Evolutionary conservation across 2,888 invertebrate species (phyloP).

Genomic region (Melipona beecheii): DNA sequence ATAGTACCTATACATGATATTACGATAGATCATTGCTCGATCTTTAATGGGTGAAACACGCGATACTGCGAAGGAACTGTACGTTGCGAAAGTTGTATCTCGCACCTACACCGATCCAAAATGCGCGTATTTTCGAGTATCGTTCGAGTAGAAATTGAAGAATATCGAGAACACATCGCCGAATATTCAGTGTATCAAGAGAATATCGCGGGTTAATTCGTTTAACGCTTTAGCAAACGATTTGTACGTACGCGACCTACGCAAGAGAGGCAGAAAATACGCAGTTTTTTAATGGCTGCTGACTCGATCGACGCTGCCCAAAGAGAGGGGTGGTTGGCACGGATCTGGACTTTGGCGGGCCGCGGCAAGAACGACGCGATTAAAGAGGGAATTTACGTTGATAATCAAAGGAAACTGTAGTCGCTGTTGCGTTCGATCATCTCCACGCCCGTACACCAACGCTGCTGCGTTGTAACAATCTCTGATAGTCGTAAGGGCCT

Average conservation of each 20-base stretch:
- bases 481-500: slow-evolving; percentile 61
- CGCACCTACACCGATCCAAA: too few relatives aligned
- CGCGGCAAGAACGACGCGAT: slow-evolving; percentile 49
- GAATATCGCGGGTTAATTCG: background rate
- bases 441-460: slow-evolving; percentile 5
- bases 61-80: too few relatives aligned
- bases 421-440: slow-evolving; percentile 16
- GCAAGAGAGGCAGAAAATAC: slow-evolving; percentile 7
- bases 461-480: slow-evolving; percentile 53
- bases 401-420: slow-evolving; percentile 62
- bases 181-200: too few relatives aligned
- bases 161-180: too few relatives aligned
- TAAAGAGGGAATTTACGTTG: slow-evolving; percentile 68
- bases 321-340: slow-evolving; percentile 44
- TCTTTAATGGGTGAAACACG: too few relatives aligned
- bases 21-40: too few relatives aligned
- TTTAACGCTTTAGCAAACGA: background rate
- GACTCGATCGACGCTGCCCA: slow-evolving; percentile 26
- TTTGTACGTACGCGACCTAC: background rate
- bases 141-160: too few relatives aligned
- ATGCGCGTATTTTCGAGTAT: too few relatives aligned
- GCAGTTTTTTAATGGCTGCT: slow-evolving; percentile 21
- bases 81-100: too few relatives aligned
- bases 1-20: too few relatives aligned
- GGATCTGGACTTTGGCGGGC: slow-evolving; percentile 49